phyloP scores from a whole-genome alignment of 1,140 invertebrate genomes.

The Hormaphis cornu region DNA sequence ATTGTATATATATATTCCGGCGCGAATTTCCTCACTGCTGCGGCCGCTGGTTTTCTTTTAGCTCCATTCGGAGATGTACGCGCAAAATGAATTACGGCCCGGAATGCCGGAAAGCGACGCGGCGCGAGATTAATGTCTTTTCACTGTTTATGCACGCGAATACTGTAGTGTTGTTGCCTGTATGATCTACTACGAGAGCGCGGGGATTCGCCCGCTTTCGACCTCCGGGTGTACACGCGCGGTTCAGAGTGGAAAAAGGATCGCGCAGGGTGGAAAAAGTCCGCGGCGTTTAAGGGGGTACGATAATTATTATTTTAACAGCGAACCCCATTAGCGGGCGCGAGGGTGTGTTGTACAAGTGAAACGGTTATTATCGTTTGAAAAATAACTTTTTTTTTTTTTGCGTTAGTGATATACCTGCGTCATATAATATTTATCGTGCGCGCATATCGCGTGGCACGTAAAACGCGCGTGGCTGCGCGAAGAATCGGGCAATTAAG shows the following conservation, averaged over 20 bases:
- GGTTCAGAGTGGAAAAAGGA: no score
- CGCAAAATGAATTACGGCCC: constrained; percentile 31
- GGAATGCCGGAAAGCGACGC: constrained; percentile 31
- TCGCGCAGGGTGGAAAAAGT: no score
- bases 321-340: constrained; percentile 24
- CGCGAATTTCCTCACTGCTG: neutral
- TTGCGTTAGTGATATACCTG: neutral
- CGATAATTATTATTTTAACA: constrained; percentile 31
- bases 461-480: no score
- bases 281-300: neutral
- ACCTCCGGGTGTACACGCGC: no score
- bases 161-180: no score
- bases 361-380: constrained; percentile 32
- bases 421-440: neutral
- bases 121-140: constrained; percentile 23
- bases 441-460: no score
- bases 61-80: neutral
- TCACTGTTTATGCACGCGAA: constrained; percentile 2
- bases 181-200: no score
- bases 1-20: no score
- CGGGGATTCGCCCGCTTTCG: no score
- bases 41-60: constrained; percentile 20
- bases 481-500: constrained; percentile 24
- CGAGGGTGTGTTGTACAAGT: neutral
- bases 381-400: constrained; percentile 23